Evolutionary conservation across 2,888 invertebrate genomes (phyloP).

Genomic region (Parascotia fuliginaria): DNA sequence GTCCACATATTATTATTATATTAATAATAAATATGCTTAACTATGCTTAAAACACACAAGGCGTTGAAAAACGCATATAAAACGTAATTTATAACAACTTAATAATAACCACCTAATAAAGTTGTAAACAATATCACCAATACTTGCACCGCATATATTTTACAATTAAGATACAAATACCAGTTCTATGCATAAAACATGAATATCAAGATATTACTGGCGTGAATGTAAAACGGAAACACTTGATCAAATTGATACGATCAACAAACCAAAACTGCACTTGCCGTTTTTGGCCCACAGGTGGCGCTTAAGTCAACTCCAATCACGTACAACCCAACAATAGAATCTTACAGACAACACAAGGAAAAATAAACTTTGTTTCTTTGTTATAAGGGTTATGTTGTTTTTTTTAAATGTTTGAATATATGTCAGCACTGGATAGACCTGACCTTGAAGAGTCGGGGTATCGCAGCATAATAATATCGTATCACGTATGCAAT

Average conservation of each 20-base stretch:
- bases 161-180: conserved; percentile 36
- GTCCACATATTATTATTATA: no score
- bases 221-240: conserved; percentile 40
- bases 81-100: background rate
- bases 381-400: conserved; percentile 26
- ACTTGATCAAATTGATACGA: conserved; percentile 41
- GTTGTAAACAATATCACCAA: conserved; percentile 23
- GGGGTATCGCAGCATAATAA: conserved; percentile 78
- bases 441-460: conserved; percentile 69
- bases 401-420: conserved; percentile 20
- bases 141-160: conserved; percentile 26
- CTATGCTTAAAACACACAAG: no score
- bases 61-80: no score
- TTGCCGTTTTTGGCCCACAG: conserved; percentile 64
- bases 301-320: conserved; percentile 61
- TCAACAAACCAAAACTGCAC: conserved; percentile 49
- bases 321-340: conserved; percentile 59
- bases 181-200: conserved; percentile 41
- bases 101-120: conserved; percentile 15
- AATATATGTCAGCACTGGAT: conserved; percentile 56
- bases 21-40: no score
- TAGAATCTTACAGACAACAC: conserved; percentile 5
- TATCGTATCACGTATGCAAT: conserved; percentile 79
- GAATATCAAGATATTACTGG: conserved; percentile 34
- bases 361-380: conserved; percentile 22